These are phyloP conservation scores for Phaedon cochleariae DNA, from an alignment of 2,888 invertebrate genomes.

Conservation along the genomic window DNA sequence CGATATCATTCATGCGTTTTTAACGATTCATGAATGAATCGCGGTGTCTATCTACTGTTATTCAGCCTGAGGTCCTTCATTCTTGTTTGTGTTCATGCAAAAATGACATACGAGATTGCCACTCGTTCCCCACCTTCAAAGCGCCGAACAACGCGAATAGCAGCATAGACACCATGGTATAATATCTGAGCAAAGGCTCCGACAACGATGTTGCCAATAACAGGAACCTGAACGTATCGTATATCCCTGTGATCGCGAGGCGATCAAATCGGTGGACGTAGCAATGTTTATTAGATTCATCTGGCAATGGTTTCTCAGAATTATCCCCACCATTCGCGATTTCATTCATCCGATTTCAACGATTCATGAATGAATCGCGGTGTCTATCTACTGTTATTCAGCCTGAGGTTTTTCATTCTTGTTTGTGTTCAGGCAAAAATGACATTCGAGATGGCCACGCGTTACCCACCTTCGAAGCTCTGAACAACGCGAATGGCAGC, in stretches of 20 bases:
- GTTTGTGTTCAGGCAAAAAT: constrained; percentile 61
- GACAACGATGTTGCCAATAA: constrained; percentile 62
- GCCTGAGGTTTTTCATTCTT: too few species aligned
- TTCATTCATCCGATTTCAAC: too few species aligned
- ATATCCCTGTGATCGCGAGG: constrained; percentile 64
- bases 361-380: too few species aligned
- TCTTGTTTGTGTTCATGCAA: constrained; percentile 54
- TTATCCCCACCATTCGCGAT: too few species aligned
- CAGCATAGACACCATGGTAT: constrained; percentile 44
- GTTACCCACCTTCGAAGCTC: constrained; percentile 67
- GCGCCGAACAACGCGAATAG: constrained; percentile 62
- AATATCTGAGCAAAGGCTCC: constrained; percentile 50
- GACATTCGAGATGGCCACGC: constrained; percentile 80
- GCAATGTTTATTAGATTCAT: too few species aligned
- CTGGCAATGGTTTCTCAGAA: too few species aligned
- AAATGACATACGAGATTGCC: constrained; percentile 79
- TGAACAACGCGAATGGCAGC: constrained; percentile 62
- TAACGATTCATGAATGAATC: too few species aligned
- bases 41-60: too few species aligned
- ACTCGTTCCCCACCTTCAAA: constrained; percentile 70
- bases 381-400: too few species aligned
- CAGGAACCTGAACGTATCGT: constrained; percentile 66
- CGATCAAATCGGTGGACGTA: constrained; percentile 10
- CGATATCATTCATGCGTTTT: too few species aligned
- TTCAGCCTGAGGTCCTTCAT: too few species aligned